These are phyloP conservation scores for Bhutanitis thaidina DNA, from an alignment of 2,888 invertebrate genomes.

Conservation along the genomic window DNA sequence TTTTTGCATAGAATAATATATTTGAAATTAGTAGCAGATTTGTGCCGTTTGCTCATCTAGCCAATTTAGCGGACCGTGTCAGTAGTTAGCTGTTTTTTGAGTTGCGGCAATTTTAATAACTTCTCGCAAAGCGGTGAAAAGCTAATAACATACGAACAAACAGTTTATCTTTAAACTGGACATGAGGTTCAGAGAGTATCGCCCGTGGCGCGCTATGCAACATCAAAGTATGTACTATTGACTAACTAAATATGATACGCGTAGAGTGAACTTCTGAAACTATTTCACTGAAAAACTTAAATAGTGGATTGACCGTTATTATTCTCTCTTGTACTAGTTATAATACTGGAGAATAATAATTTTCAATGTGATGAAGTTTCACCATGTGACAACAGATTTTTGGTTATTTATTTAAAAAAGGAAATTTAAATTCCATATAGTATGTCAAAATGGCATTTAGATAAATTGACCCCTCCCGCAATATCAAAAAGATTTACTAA, in stretches of 20 bases:
- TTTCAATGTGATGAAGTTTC: too few species aligned
- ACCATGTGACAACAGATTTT: too few species aligned
- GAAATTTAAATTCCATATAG: too few species aligned
- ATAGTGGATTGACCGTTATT: too few species aligned
- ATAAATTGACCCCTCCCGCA: too few species aligned
- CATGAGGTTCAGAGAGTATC: constrained; percentile 30
- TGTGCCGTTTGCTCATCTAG: too few species aligned
- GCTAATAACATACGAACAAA: constrained; percentile 58
- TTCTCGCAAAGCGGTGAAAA: constrained; percentile 34
- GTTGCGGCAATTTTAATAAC: constrained; percentile 33
- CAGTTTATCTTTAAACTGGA: constrained; percentile 45
- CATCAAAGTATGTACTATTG: constrained; percentile 45
- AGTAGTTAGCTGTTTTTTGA: neutral
- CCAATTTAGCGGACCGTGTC: neutral
- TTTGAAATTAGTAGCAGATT: neutral
- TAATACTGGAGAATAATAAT: too few species aligned
- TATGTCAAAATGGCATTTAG: too few species aligned
- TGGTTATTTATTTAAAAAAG: too few species aligned
- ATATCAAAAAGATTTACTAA: too few species aligned
- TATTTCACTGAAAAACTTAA: neutral
- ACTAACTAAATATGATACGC: constrained; percentile 31
- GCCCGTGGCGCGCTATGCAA: constrained; percentile 41
- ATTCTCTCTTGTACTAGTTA: too few species aligned
- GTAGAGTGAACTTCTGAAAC: neutral
- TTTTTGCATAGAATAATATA: too few species aligned